Conservation (phyloP, 2,113 vertebrate genomes). For the Microcebus murinus region DNA sequence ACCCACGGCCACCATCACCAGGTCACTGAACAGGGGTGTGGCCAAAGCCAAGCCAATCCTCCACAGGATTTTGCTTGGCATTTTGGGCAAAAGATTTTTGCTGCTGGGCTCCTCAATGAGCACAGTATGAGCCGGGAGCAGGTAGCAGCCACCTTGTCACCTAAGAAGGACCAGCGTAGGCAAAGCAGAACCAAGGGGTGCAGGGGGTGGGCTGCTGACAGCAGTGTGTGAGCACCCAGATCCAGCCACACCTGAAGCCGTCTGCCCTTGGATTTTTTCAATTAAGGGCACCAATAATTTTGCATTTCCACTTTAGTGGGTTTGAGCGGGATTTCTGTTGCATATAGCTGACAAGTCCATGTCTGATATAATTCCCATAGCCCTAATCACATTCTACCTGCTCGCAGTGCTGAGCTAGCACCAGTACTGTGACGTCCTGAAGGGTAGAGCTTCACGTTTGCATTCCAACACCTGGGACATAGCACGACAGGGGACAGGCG, state of each 20-base stretch:
- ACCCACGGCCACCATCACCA: background rate
- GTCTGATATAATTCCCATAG: background rate
- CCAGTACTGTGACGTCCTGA: background rate
- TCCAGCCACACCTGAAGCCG: background rate
- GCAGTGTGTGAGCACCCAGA: rapidly evolving
- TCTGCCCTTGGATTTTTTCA: background rate
- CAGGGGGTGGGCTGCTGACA: background rate
- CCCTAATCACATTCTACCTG: background rate
- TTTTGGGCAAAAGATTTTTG: background rate
- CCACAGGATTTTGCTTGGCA: no score
- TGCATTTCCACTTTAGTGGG: background rate
- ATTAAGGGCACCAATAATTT: background rate
- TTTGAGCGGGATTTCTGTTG: background rate
- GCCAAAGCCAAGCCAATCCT: background rate
- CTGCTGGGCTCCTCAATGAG: background rate
- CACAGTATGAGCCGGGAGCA: background rate
- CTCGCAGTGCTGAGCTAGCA: background rate
- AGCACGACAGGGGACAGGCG: background rate
- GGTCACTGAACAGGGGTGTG: background rate
- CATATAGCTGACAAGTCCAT: rapidly evolving
- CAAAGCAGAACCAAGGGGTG: no score
- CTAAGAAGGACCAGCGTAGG: background rate
- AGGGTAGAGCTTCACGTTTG: background rate
- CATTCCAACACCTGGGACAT: background rate
- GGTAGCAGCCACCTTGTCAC: no score